A percentile compares a stretch with the other conserved stretches of the same genome.
Conservation (phyloP, 1,140 invertebrate species). For the Andricus grossulariae region DNA sequence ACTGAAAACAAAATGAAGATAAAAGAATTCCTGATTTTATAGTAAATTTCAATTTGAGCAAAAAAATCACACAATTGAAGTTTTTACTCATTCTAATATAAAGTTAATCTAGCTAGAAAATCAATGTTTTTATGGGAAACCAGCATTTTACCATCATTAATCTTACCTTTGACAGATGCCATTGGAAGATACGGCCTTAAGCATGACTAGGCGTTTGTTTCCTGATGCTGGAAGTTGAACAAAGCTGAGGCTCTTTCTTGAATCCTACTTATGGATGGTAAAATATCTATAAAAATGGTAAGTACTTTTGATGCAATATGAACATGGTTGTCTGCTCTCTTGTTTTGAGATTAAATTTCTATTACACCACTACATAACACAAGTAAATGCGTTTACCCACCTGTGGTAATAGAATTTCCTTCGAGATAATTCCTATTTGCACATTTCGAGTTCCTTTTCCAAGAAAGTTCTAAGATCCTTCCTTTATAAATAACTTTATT, state of each 20-base stretch:
- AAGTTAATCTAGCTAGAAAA: neutral
- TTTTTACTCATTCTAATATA: neutral
- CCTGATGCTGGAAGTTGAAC: conserved; percentile 44
- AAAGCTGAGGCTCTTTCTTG: conserved; percentile 41
- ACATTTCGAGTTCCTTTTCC: conserved; percentile 1
- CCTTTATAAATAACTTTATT: neutral
- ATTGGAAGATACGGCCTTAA: neutral
- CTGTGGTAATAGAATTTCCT: too few species aligned
- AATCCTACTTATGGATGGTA: conserved; percentile 59
- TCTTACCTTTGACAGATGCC: conserved; percentile 27
- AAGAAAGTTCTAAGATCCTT: neutral
- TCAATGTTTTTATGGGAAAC: neutral
- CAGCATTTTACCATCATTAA: conserved; percentile 37
- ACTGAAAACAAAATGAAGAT: neutral
- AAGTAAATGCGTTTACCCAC: too few species aligned
- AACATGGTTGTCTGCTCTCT: conserved; percentile 1
- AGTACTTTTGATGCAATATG: conserved; percentile 36
- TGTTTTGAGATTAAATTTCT: conserved; percentile 20
- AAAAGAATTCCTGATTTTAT: neutral
- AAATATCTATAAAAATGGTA: conserved; percentile 70
- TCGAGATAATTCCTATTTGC: conserved; percentile 4
- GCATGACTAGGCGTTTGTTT: conserved; percentile 61
- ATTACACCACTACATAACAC: neutral
- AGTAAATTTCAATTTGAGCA: neutral
- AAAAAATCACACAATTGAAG: neutral